Evolutionary conservation across 2,888 invertebrate species (phyloP).

Genomic region (Crepidodera aurea): DNA sequence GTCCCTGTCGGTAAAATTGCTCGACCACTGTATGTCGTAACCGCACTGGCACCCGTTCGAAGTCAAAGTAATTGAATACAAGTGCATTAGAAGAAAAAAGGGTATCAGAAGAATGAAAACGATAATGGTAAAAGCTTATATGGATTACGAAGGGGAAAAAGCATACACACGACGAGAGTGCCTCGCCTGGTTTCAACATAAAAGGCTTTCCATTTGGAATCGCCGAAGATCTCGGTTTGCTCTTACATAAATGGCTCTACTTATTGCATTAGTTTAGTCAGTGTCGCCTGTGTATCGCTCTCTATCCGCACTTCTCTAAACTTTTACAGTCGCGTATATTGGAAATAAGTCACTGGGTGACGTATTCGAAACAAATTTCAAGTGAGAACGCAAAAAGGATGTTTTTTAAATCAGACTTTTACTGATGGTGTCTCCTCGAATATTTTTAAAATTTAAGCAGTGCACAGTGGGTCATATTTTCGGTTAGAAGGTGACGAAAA

Average conservation of each 20-base stretch:
- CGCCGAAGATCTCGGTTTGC: slow-evolving; percentile 55
- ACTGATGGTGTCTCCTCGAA: too few species aligned
- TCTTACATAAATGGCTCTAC: slow-evolving; percentile 55
- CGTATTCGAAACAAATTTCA: neutral
- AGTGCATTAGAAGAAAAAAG: slow-evolving; percentile 41
- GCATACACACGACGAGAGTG: slow-evolving; percentile 45
- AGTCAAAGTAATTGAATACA: slow-evolving; percentile 40
- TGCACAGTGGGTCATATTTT: too few species aligned
- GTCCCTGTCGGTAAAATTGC: neutral
- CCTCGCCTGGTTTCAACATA: slow-evolving; percentile 47
- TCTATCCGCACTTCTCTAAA: slow-evolving; percentile 24
- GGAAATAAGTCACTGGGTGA: slow-evolving; percentile 17
- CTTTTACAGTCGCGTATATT: slow-evolving; percentile 12
- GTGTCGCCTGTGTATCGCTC: slow-evolving; percentile 42
- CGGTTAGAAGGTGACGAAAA: too few species aligned
- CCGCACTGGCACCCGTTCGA: slow-evolving; percentile 16
- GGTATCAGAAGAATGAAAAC: slow-evolving; percentile 41
- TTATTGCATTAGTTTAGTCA: slow-evolving; percentile 56
- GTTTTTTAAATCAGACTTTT: slow-evolving; percentile 2
- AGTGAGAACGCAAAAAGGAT: neutral
- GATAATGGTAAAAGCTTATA: slow-evolving; percentile 47
- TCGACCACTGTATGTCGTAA: neutral
- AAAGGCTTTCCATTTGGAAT: slow-evolving; percentile 55
- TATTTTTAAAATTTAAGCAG: too few species aligned
- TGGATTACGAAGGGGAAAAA: slow-evolving; percentile 44